Evolutionary conservation across 1,140 invertebrate genomes (phyloP), one percentile per base, ranked within the genome.

Genomic region (Spodoptera litura): DNA sequence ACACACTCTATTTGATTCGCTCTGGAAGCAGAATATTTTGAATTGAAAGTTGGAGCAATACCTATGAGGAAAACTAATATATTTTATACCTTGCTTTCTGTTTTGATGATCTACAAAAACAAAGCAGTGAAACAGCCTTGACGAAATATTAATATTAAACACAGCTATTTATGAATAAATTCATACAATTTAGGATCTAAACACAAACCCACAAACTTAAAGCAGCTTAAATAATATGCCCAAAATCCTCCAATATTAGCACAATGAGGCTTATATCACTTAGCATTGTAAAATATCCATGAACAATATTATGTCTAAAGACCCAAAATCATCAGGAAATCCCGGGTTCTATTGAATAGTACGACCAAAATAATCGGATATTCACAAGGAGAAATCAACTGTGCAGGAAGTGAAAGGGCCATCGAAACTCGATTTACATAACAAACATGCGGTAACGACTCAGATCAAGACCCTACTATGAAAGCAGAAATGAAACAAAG

Each of bases 341-440:
- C 52, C 53, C 13, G 31, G 6, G 2, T 12, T 31, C 55, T 10
- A 49, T 73, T 73, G 27, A 73, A 58, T 59, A 44, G 70, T 20
- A 73, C 38, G 61, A 64, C 51, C 52, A 49, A 53, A 73, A 73
- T 73, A 73, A 73, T 73, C 31, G 38, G 9, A 35, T 44, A 58
- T 27, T 9, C 20, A 53, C 68, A 38, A 55, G 66, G 52, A 59
- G 59, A 62, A 73, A 75, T 51, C 31, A 35, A 77, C 44, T 20
- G 62, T 53, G n/a, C 25, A 52, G 61, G 74, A 77, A 66, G 27
- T 56, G 51, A 66, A 76, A 66, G 52, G 61, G 51, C 52, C 52
- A 77, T 66, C 51, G 49, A 66, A 77, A 77, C 61, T 64, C 61
- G 61, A 77, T 77, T 77, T 77, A 52, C 74, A 77, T 77, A 77